Evolutionary conservation across 2,797 vertebrate species (phyloP), one percentile per base, ranked within the genome.

Genomic region (Leuciscus waleckii): DNA sequence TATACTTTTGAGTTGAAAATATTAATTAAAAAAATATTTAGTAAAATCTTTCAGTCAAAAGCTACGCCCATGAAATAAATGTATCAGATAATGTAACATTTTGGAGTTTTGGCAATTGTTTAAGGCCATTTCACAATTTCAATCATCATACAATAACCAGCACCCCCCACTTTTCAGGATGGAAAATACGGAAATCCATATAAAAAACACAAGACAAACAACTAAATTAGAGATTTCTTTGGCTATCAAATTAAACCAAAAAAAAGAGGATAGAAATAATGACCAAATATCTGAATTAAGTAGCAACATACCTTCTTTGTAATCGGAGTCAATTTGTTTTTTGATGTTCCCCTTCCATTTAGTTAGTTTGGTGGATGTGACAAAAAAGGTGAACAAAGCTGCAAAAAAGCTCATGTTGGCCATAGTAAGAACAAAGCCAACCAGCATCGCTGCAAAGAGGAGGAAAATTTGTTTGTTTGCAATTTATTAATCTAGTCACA

Each of bases 371-470:
- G 97, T 97, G 87, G 97, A 99, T 83, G 97, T 97, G 91, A 98
- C 78, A 90, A 98, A 99, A 94, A 99, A 99, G 17, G 94, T 92
- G 79, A 98, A 87, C 91, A 99, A 93, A 58, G 97, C 92, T 10
- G 94, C 94, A 93, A 98, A 97, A 94, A 99, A 99, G 94, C 98
- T 99, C 89, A 94, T 95, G 95, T 99, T 99, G 89, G 98, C 97
- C 93, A 99, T 95, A 19, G 96, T 97, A 88, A 99, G 90, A 91
- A 98, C 95, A 84, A 99, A 98, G 54, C 98, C 98, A 61, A 99
- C 97, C 82, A 99, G 93, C 23, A 99, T 89, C 11, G 96, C 98
- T 99, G 88, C 73, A 87, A 83, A 81, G 26, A 85, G 39, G n/a
- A 65, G n/a, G 14, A 69, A 16, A 19, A 61, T 68, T 8, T 9